phyloP scores from a whole-genome alignment of 2,888 invertebrate species.

The Petrolisthes cinctipes region DNA sequence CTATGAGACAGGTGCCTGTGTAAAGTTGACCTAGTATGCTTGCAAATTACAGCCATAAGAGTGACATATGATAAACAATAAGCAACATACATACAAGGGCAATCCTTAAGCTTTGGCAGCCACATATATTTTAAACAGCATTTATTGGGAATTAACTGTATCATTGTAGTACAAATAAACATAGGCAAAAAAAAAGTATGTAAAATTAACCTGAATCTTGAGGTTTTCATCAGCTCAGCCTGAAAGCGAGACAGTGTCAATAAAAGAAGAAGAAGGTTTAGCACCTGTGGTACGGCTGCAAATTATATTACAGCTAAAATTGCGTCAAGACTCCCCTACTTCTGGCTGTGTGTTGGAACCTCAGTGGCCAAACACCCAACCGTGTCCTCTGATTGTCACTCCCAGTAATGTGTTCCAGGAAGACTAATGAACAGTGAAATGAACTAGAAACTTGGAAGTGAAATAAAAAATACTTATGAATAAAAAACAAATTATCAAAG shows the following conservation, averaged over 20 bases:
- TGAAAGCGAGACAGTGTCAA: conserved; percentile 15
- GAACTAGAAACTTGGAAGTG: conserved; percentile 6
- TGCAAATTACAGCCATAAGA: conserved; percentile 58
- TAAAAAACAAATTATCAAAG: neutral
- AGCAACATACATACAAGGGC: conserved; percentile 57
- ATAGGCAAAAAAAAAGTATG: conserved; percentile 12
- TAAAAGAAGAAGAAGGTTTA: conserved; percentile 15
- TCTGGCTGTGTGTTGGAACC: neutral
- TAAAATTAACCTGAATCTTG: conserved; percentile 35
- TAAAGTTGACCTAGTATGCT: conserved; percentile 55
- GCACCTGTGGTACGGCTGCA: conserved; percentile 42
- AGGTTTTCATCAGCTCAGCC: conserved; percentile 11
- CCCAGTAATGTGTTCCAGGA: conserved; percentile 48
- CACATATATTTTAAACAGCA: conserved; percentile 22
- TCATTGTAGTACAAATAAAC: conserved; percentile 20
- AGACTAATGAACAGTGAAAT: conserved; percentile 35
- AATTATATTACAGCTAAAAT: conserved; percentile 14
- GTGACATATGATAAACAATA: conserved; percentile 49
- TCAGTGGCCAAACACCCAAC: conserved; percentile 30
- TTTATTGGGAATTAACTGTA: conserved; percentile 32
- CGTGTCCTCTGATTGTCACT: conserved; percentile 54
- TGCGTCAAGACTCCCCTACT: neutral
- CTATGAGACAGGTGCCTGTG: conserved; percentile 53
- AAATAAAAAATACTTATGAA: conserved; percentile 16
- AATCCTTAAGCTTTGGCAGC: conserved; percentile 35